Evolutionary conservation across 2,888 invertebrate genomes (phyloP).

Genomic region (Willowsia nigromaculata): DNA sequence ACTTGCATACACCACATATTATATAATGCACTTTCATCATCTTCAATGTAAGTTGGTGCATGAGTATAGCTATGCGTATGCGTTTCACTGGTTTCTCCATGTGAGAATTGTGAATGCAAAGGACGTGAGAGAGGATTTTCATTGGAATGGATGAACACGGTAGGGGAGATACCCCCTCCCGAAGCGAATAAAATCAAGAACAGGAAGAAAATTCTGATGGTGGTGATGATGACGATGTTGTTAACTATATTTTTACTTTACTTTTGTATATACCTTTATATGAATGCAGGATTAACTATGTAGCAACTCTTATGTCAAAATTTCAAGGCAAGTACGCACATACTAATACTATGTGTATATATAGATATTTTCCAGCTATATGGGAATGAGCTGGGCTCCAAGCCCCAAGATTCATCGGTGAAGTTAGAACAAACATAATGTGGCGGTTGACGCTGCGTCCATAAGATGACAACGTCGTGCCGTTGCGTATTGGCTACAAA

Average conservation of each 20-base stretch:
- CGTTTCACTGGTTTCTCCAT: constrained; percentile 29
- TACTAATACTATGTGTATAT: not conserved
- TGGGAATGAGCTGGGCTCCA: too few relatives aligned
- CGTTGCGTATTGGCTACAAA: not conserved
- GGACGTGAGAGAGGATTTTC: constrained; percentile 75
- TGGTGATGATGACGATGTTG: constrained; percentile 31
- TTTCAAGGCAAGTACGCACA: too few relatives aligned
- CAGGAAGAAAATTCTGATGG: constrained; percentile 77
- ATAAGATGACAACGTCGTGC: not conserved
- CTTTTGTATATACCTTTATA: not conserved
- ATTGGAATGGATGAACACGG: constrained; percentile 77
- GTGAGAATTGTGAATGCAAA: constrained; percentile 67
- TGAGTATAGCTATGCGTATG: constrained; percentile 1
- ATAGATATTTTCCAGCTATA: not conserved
- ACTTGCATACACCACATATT: not conserved
- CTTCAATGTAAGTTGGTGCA: not conserved
- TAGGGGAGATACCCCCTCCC: constrained; percentile 78
- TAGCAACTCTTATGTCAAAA: too few relatives aligned
- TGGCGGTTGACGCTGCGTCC: not conserved
- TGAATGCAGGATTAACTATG: not conserved
- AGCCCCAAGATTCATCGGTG: not conserved
- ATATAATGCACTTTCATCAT: constrained; percentile 1
- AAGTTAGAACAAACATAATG: too few relatives aligned
- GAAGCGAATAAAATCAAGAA: constrained; percentile 79
- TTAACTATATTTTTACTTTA: constrained; percentile 23